Percentiles rank a stretch among this genome's conserved stretches.
Evolutionary conservation across 2,113 vertebrate species (phyloP).

Genomic region (Misgurnus anguillicaudatus): DNA sequence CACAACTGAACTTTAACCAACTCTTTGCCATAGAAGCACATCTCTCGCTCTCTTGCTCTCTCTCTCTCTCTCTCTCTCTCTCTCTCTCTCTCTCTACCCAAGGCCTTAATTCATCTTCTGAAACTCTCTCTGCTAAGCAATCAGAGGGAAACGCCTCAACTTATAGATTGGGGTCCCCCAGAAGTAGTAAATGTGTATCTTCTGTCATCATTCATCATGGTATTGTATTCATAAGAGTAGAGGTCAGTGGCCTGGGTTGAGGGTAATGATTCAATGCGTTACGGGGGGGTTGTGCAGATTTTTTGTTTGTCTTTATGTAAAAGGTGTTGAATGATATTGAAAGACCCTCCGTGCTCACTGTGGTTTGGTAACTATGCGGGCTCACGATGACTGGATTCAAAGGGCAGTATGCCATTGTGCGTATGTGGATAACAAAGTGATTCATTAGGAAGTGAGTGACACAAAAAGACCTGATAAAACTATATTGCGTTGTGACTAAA

Average conservation of each 20-base stretch:
- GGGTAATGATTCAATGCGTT: constrained; percentile 41
- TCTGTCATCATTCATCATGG: constrained; percentile 37
- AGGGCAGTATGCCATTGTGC: too few relatives aligned
- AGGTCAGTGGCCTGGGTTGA: constrained; percentile 16
- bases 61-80: too few relatives aligned
- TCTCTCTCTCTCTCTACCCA: too few relatives aligned
- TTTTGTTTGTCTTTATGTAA: constrained; percentile 42
- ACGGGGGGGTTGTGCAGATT: neutral
- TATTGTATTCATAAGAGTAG: constrained; percentile 27
- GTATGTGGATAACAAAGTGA: too few relatives aligned
- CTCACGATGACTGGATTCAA: constrained; percentile 1
- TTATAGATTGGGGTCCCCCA: constrained; percentile 24
- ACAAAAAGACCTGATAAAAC: too few relatives aligned
- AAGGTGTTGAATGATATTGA: constrained; percentile 42
- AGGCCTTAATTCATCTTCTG: constrained; percentile 31
- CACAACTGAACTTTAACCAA: constrained; percentile 44
- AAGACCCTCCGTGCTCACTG: constrained; percentile 25
- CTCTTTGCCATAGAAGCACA: constrained; percentile 29
- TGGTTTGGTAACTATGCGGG: constrained; percentile 32
- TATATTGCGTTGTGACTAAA: too few relatives aligned
- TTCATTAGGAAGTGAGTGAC: too few relatives aligned
- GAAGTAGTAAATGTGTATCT: constrained; percentile 40
- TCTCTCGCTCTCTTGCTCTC: neutral
- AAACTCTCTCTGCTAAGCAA: constrained; percentile 38
- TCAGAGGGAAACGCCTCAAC: constrained; percentile 14